Conservation (phyloP, 2,888 invertebrate genomes). For the Diarsia rubi region DNA sequence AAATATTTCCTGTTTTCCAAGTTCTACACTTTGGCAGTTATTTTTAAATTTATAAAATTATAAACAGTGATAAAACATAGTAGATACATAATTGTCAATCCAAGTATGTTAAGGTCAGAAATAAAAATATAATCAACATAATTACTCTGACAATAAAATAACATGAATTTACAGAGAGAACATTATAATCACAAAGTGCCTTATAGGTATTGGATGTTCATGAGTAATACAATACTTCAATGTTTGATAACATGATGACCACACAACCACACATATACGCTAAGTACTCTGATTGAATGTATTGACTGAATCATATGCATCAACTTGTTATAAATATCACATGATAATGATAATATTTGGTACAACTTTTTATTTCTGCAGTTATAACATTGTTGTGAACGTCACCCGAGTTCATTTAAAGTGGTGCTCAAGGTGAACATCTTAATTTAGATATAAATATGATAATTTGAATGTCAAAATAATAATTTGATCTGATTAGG, state of each 20-base stretch:
- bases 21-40: neutral
- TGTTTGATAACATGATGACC: slow-evolving; percentile 48
- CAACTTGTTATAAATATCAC: slow-evolving; percentile 26
- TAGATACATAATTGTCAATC: neutral
- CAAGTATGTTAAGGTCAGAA: neutral
- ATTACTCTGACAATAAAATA: slow-evolving; percentile 2
- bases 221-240: slow-evolving; percentile 36
- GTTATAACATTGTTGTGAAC: slow-evolving; percentile 10
- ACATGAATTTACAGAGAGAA: slow-evolving; percentile 3
- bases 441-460: slow-evolving; percentile 25
- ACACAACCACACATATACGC: slow-evolving; percentile 26
- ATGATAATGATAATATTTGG: slow-evolving; percentile 13
- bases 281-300: slow-evolving; percentile 37
- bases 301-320: slow-evolving; percentile 32
- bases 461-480: slow-evolving; percentile 5
- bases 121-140: neutral
- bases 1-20: neutral
- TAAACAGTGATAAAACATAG: neutral
- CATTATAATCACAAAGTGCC: slow-evolving; percentile 1
- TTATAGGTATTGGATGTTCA: slow-evolving; percentile 19
- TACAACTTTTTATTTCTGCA: neutral
- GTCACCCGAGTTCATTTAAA: slow-evolving; percentile 7
- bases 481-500: slow-evolving; percentile 7
- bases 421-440: slow-evolving; percentile 45
- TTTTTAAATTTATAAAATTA: neutral